A percentile compares a stretch with the other conserved stretches of the same genome.
phyloP scores from a whole-genome alignment of 1,140 invertebrate species.

The Pseudomyrmex dendroicus region DNA sequence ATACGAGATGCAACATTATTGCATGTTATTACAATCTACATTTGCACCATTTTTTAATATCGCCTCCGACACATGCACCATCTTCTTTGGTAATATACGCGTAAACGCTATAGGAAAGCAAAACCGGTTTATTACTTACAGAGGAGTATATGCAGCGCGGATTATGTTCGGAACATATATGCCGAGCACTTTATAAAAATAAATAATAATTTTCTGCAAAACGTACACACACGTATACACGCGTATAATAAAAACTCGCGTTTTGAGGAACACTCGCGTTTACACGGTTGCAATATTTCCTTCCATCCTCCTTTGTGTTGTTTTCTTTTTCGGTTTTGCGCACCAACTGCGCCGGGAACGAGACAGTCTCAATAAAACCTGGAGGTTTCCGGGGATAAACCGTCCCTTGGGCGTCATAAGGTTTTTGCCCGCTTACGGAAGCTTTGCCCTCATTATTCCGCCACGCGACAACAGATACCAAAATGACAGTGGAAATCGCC shows the following conservation, averaged over 20 bases:
- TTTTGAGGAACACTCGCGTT: not conserved
- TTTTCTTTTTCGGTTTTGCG: conserved; percentile 1
- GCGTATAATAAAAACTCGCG: not conserved
- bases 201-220: conserved; percentile 31
- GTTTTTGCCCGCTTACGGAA: not conserved
- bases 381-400: conserved; percentile 18
- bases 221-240: too few relatives aligned
- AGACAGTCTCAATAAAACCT: not conserved
- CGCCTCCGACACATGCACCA: not conserved
- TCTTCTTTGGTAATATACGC: not conserved
- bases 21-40: conserved; percentile 34
- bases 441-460: conserved; percentile 45
- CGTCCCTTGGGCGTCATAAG: conserved; percentile 14
- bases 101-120: conserved; percentile 15
- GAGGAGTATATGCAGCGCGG: conserved; percentile 25
- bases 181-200: conserved; percentile 44
- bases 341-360: not conserved
- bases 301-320: not conserved
- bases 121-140: conserved; percentile 47
- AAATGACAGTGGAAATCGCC: conserved; percentile 55
- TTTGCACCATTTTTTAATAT: conserved; percentile 54
- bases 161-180: conserved; percentile 36
- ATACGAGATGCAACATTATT: conserved; percentile 9
- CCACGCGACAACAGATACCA: conserved; percentile 18
- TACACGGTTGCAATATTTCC: not conserved